Conservation (phyloP, 2,888 invertebrate species). For the Tenthredo livida region DNA sequence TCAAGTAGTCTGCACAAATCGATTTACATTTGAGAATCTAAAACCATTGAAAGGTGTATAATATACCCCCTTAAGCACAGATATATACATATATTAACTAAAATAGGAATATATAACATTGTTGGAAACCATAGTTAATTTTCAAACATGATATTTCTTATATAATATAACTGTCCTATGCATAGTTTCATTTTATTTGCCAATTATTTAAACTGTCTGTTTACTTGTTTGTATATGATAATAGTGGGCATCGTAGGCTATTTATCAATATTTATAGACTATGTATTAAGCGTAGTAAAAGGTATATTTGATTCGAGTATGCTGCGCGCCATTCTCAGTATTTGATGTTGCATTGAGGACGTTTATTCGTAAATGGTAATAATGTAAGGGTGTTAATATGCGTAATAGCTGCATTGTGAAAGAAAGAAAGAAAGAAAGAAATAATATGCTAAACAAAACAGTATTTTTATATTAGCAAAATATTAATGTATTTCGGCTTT, state of each 20-base stretch:
- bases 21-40: too few species aligned
- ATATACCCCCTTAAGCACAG: not conserved
- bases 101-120: constrained; percentile 7
- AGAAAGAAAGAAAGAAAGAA: constrained; percentile 15
- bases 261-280: constrained; percentile 21
- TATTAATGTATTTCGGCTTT: constrained; percentile 39
- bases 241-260: constrained; percentile 32
- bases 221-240: not conserved
- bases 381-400: constrained; percentile 60
- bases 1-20: too few species aligned
- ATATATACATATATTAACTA: not conserved
- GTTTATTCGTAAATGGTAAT: constrained; percentile 27
- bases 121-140: constrained; percentile 18
- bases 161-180: not conserved
- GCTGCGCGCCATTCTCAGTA: constrained; percentile 62
- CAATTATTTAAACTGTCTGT: constrained; percentile 9
- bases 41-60: too few species aligned
- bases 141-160: not conserved
- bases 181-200: not conserved
- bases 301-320: constrained; percentile 50
- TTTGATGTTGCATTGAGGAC: constrained; percentile 56
- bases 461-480: constrained; percentile 73
- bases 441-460: constrained; percentile 71
- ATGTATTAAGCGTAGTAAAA: constrained; percentile 43
- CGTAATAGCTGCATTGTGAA: constrained; percentile 65